Evolutionary conservation across 2,113 vertebrate species (phyloP).

Genomic region (Megaptera novaeangliae): DNA sequence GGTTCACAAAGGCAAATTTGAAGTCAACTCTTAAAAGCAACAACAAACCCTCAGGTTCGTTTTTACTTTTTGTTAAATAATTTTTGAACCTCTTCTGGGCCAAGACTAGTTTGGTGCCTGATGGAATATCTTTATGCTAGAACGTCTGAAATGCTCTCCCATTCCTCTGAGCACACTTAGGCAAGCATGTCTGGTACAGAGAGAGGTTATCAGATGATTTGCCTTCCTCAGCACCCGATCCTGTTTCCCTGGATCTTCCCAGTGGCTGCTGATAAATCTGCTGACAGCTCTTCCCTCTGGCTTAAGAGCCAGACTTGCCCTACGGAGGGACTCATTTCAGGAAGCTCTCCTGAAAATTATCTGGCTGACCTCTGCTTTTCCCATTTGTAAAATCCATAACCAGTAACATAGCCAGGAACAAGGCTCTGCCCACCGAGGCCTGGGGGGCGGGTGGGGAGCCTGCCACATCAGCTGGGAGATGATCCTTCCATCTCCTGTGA

Average conservation of each 20-base stretch:
- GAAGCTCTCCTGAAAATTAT: neutral
- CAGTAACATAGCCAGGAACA: neutral
- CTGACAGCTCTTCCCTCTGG: neutral
- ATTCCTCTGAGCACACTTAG: neutral
- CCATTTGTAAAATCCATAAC: neutral
- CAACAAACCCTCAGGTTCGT: neutral
- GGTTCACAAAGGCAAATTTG: neutral
- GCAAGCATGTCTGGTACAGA: neutral
- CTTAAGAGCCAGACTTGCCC: neutral
- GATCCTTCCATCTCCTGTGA: neutral
- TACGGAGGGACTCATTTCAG: neutral
- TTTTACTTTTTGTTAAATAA: neutral
- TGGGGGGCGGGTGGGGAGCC: fast-evolving
- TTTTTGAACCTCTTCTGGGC: neutral
- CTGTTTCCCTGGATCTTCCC: neutral
- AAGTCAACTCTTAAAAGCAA: neutral
- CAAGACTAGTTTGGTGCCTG: neutral
- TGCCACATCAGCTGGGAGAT: no score
- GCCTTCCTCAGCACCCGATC: neutral
- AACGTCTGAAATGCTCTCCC: neutral
- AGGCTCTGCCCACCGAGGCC: neutral
- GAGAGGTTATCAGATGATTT: neutral
- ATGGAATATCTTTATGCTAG: neutral
- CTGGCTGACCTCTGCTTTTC: neutral
- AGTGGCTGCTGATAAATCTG: neutral